Percentiles rank a stretch among this genome's conserved stretches.
Conservation (phyloP, 1,140 invertebrate species). For the Cherax quadricarinatus region DNA sequence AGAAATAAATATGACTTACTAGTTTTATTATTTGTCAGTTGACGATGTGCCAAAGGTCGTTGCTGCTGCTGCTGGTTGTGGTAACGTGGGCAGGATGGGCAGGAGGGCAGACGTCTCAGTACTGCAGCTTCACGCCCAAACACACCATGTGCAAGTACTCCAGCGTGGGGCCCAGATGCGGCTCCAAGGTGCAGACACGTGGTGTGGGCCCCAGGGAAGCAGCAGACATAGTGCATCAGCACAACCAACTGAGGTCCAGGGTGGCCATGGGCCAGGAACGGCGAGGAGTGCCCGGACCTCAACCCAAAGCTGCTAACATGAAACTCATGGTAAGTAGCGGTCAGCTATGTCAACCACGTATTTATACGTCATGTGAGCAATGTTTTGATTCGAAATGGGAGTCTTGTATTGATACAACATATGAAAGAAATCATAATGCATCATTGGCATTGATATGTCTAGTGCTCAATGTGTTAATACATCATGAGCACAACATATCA, state of each 20-base stretch:
- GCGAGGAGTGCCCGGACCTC: constrained; percentile 80
- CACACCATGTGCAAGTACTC: constrained; percentile 44
- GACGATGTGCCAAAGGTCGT: constrained; percentile 51
- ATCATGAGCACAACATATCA: too few relatives aligned
- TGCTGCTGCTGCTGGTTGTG: constrained; percentile 22
- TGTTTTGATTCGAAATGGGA: background rate
- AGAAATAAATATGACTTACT: too few relatives aligned
- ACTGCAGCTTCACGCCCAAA: constrained; percentile 57
- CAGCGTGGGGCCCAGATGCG: constrained; percentile 49
- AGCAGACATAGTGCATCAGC: constrained; percentile 75
- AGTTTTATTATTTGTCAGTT: constrained; percentile 23
- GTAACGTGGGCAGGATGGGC: constrained; percentile 25
- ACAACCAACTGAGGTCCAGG: constrained; percentile 87
- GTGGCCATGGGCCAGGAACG: constrained; percentile 86
- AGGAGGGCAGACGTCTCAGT: constrained; percentile 6
- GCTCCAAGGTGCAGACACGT: constrained; percentile 49
- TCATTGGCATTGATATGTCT: too few relatives aligned
- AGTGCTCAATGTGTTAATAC: too few relatives aligned
- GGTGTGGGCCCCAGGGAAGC: constrained; percentile 52
- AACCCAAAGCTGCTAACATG: constrained; percentile 87
- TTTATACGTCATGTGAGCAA: background rate
- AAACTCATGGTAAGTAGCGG: constrained; percentile 84
- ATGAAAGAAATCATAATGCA: too few relatives aligned
- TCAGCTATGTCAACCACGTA: background rate
- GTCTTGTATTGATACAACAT: background rate